A percentile compares a stretch with the other conserved stretches of the same genome.
phyloP scores from a whole-genome alignment of 2,797 vertebrate species.

The Lycodopsis pacificus region DNA sequence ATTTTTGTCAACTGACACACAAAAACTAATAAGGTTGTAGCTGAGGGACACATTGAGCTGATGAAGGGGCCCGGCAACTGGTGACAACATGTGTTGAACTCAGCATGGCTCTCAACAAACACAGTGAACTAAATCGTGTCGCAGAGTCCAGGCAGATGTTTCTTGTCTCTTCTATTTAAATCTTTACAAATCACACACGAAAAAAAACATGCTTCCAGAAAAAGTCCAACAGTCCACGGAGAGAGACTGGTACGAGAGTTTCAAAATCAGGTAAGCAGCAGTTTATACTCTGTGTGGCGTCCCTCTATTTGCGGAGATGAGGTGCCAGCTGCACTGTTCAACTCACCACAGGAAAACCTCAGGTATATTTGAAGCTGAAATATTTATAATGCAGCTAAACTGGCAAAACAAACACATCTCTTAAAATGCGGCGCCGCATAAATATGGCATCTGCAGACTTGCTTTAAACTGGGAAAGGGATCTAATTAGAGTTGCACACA shows the following conservation, averaged over 20 bases:
- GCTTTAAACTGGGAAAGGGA: conserved; percentile 55
- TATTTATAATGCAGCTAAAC: conserved; percentile 73
- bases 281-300: conserved; percentile 33
- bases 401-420: conserved; percentile 60
- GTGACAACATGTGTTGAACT: conserved; percentile 42
- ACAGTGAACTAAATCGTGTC: conserved; percentile 24
- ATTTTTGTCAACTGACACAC: conserved; percentile 20
- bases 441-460: conserved; percentile 61
- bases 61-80: not conserved
- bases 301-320: conserved; percentile 34
- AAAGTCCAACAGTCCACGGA: conserved; percentile 52
- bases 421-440: conserved; percentile 60
- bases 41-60: conserved; percentile 20
- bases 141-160: conserved; percentile 41
- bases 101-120: conserved; percentile 20
- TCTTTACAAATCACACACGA: conserved; percentile 18
- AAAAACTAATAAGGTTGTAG: not conserved
- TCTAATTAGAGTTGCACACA: conserved; percentile 65
- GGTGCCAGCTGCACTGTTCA: conserved; percentile 35
- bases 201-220: conserved; percentile 8
- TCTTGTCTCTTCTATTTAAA: conserved; percentile 40
- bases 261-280: conserved; percentile 63
- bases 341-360: conserved; percentile 41
- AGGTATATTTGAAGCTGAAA: conserved; percentile 55
- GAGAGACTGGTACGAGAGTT: conserved; percentile 45